Evolutionary conservation across 2,888 invertebrate species (phyloP).

Genomic region (Ochropleura leucogaster): DNA sequence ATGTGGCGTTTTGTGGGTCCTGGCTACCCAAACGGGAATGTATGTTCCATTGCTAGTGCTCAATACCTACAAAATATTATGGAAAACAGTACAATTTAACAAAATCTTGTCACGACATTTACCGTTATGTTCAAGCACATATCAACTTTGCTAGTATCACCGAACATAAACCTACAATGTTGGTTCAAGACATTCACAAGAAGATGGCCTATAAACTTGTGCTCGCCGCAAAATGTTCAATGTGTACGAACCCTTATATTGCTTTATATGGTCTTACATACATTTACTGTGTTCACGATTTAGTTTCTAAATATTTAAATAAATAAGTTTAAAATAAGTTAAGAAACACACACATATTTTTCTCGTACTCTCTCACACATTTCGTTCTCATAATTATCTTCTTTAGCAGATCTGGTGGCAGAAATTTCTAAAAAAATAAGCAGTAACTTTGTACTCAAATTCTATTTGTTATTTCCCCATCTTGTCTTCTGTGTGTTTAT

Average conservation of each 20-base stretch:
- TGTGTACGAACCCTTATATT: conserved; percentile 36
- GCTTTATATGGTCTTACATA: conserved; percentile 34
- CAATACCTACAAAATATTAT: conserved; percentile 2
- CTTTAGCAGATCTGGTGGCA: too few relatives aligned
- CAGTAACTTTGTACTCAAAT: too few relatives aligned
- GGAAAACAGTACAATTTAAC: conserved; percentile 5
- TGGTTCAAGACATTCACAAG: conserved; percentile 23
- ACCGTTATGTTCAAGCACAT: conserved; percentile 14
- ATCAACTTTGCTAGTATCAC: conserved; percentile 21
- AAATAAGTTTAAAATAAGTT: background rate
- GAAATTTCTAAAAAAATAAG: too few relatives aligned
- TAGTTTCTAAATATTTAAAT: background rate
- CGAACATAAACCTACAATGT: conserved; percentile 47
- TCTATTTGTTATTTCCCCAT: too few relatives aligned
- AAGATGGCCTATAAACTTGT: conserved; percentile 38
- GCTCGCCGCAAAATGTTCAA: conserved; percentile 29
- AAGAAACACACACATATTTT: too few relatives aligned
- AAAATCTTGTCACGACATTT: conserved; percentile 13
- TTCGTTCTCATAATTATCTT: too few relatives aligned
- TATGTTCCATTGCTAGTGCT: background rate
- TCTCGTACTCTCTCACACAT: too few relatives aligned
- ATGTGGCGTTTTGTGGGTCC: too few relatives aligned
- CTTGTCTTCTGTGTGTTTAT: too few relatives aligned
- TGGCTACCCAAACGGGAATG: too few relatives aligned
- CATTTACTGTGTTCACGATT: background rate